These are phyloP conservation scores for Dilophus febrilis DNA, from an alignment of 2,888 invertebrate genomes.

Conservation along the genomic window DNA sequence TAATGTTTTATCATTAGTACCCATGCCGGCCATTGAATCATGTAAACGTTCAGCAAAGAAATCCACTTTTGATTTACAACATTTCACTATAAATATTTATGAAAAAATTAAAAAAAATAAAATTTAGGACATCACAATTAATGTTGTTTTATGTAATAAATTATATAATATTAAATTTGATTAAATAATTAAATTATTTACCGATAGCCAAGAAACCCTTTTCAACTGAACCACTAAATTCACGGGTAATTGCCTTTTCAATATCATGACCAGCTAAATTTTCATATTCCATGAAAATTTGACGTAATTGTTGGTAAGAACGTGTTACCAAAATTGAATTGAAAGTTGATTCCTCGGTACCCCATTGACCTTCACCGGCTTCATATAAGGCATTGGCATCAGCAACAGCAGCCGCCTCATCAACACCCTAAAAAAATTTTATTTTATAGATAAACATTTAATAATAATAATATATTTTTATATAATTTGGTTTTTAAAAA, in stretches of 20 bases:
- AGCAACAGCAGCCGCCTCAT: conserved; percentile 58
- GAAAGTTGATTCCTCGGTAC: conserved; percentile 80
- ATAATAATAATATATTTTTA: no score
- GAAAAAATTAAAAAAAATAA: conserved; percentile 6
- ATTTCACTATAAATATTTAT: conserved; percentile 47
- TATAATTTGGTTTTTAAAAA: no score
- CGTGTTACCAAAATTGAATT: conserved; percentile 72
- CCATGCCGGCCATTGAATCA: conserved; percentile 75
- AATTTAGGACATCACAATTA: no score
- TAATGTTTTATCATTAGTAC: conserved; percentile 78
- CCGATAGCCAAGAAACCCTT: conserved; percentile 79
- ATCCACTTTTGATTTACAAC: conserved; percentile 76
- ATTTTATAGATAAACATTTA: not conserved
- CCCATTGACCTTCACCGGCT: conserved; percentile 74
- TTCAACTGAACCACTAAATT: conserved; percentile 75
- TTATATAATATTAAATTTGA: no score
- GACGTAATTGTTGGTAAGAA: conserved; percentile 75
- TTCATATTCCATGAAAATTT: conserved; percentile 73
- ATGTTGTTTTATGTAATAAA: no score
- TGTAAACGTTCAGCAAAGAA: conserved; percentile 85
- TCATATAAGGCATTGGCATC: conserved; percentile 65
- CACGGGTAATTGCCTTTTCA: conserved; percentile 68
- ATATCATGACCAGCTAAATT: conserved; percentile 66
- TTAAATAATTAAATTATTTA: conserved; percentile 31
- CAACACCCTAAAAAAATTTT: conserved; percentile 39